A percentile compares a stretch with the other conserved stretches of the same genome.
These are phyloP conservation scores for Thumatha senex DNA, from an alignment of 2,888 invertebrate species.

Conservation along the genomic window DNA sequence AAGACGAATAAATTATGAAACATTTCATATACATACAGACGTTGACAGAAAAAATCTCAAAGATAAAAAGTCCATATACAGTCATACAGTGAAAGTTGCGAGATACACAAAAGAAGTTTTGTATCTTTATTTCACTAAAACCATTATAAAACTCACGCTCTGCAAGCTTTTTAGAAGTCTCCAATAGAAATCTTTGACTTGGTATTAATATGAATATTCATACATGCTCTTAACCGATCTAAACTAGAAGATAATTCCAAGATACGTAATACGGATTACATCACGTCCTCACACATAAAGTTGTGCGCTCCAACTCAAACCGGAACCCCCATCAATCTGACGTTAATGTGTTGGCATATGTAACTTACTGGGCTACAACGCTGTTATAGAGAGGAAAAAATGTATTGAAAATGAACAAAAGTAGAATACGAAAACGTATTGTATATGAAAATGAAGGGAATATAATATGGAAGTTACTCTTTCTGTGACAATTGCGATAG, in stretches of 20 bases:
- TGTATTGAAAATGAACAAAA: constrained; percentile 14
- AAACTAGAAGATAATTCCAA: constrained; percentile 38
- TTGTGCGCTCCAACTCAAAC: constrained; percentile 48
- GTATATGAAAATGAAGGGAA: constrained; percentile 6
- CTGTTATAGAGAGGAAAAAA: constrained; percentile 25
- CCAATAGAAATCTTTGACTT: background rate
- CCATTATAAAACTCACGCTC: too few species aligned
- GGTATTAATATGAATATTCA: constrained; percentile 4
- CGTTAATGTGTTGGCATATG: constrained; percentile 40
- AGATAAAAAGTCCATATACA: too few species aligned
- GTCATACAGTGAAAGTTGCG: too few species aligned
- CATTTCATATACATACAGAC: too few species aligned
- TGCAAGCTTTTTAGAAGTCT: background rate
- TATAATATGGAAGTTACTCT: constrained; percentile 2
- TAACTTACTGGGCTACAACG: constrained; percentile 33
- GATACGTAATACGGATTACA: constrained; percentile 39
- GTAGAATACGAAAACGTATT: constrained; percentile 8
- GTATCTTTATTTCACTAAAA: constrained; percentile 11
- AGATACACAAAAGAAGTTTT: constrained; percentile 12
- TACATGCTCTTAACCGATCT: constrained; percentile 23
- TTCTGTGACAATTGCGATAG: constrained; percentile 1
- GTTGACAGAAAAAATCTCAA: too few species aligned
- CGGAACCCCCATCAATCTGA: constrained; percentile 50
- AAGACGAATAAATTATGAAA: too few species aligned
- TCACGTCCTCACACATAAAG: constrained; percentile 47